Conservation (phyloP, 2,113 vertebrate genomes). For the Siniperca chuatsi region DNA sequence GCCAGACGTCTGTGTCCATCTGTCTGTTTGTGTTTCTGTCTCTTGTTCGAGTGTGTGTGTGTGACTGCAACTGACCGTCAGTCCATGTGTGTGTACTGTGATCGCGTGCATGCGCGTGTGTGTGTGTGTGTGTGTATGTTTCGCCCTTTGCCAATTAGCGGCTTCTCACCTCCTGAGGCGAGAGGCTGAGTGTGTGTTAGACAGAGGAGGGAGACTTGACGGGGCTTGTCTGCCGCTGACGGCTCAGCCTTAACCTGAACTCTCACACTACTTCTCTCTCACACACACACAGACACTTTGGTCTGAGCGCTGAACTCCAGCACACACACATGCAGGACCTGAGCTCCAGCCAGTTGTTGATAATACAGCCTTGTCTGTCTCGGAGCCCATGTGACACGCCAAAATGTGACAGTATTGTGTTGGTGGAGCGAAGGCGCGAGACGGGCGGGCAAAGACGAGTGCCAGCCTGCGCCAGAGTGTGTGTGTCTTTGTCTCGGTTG, state of each 20-base stretch:
- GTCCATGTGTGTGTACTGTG: not conserved
- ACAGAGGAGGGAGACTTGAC: conserved; percentile 68
- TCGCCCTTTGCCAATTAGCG: conserved; percentile 79
- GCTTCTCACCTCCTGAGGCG: conserved; percentile 76
- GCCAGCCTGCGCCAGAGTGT: conserved; percentile 65
- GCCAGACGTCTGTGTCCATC: conserved; percentile 57
- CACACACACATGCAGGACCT: conserved; percentile 24
- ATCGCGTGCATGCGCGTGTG: not conserved
- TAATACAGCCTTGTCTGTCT: conserved; percentile 70
- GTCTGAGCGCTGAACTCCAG: not conserved
- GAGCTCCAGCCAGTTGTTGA: conserved; percentile 68
- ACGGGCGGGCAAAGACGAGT: conserved; percentile 60
- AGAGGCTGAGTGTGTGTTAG: conserved; percentile 67
- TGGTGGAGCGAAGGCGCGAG: conserved; percentile 69
- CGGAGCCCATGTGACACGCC: conserved; percentile 59
- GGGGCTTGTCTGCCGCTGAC: conserved; percentile 69
- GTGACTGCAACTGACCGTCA: conserved; percentile 40
- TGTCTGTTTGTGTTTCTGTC: conserved; percentile 48
- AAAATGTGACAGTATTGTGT: conserved; percentile 73
- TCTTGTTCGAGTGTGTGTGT: conserved; percentile 44
- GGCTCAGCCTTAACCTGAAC: conserved; percentile 75
- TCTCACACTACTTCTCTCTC: conserved; percentile 33
- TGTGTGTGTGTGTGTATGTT: conserved; percentile 35
- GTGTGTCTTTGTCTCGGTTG: conserved; percentile 47
- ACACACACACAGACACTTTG: conserved; percentile 25